Evolutionary conservation across 2,888 invertebrate species (phyloP), one percentile per base, ranked within the genome.

Genomic region (Eupithecia exiguata): DNA sequence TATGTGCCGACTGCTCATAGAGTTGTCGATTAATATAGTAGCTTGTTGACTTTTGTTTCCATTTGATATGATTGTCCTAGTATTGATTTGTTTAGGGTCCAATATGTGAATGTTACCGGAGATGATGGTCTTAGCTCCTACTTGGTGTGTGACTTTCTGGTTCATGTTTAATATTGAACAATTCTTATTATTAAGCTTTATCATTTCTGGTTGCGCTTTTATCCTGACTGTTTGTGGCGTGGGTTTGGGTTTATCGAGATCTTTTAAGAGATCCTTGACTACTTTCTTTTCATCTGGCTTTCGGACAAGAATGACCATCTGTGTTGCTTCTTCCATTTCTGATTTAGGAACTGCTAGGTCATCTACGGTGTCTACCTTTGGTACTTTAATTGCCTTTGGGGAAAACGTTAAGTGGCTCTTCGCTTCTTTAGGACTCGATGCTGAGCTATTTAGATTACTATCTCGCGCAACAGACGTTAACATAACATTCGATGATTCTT

Each of bases 321-420:
- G 92, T 62, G 94, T 93, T 0, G 95, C 94, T 80, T 94, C 94
- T 81, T 95, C 95, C 79, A 90, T 77, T 7, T 87, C 82, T 72
- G 89, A 90, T 80, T 89, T 92, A 36, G 73, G 71, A 69, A 76
- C 71, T 30, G 73, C 14, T 35, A 86, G 77, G 79, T 92, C 92
- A 77, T 91, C 89, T 10, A 87, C 76, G 70, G 93, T 92, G 72
- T 90, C 87, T 30, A 95, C 91, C 82, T 95, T 95, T 36, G 95
- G 89, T 65, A 96, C 94, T 91, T 96, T 96, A 79, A 96, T 96
- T 71, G 95, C 94, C 78, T 96, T 96, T 6, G 97, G 96, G 30
- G 96, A 96, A 86, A 96, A 97, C 46, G 96, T 96, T 85, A 97
- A 88, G 85, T 97, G 96, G 82, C 96, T 96, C 83, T 96, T 96